phyloP scores from a whole-genome alignment of 2,888 invertebrate species.

The Drosophila kuntzei region DNA sequence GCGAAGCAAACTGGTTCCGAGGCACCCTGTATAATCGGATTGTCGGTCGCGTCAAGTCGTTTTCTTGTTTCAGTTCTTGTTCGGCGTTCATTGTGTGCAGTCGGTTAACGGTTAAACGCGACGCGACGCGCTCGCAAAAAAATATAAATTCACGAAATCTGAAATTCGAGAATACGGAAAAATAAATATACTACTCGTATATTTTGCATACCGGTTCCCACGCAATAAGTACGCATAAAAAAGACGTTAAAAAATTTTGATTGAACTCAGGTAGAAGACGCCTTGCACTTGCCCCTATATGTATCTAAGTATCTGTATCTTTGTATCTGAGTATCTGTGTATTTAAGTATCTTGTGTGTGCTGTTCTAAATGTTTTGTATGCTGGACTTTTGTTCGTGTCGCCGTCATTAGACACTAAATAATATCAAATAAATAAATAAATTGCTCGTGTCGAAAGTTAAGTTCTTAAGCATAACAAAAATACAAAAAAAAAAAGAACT shows the following conservation, averaged over 20 bases:
- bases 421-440: conserved; percentile 2
- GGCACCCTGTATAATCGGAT: conserved; percentile 47
- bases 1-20: conserved; percentile 47
- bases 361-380: not conserved
- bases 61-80: conserved; percentile 66
- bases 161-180: conserved; percentile 32
- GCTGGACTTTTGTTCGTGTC: conserved; percentile 12
- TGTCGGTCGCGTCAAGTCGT: conserved; percentile 2
- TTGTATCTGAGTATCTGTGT: conserved; percentile 17
- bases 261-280: conserved; percentile 12
- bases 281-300: conserved; percentile 1
- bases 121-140: conserved; percentile 21
- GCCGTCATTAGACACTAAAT: conserved; percentile 9
- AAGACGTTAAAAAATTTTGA: conserved; percentile 39
- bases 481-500: conserved; percentile 2
- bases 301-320: conserved; percentile 15
- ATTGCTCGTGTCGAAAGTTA: conserved; percentile 44
- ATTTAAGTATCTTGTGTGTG: conserved; percentile 1
- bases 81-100: conserved; percentile 73
- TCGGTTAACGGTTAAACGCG: conserved; percentile 32
- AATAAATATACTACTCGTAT: conserved; percentile 1
- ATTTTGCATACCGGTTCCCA: conserved; percentile 56
- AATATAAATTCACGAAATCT: conserved; percentile 12
- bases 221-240: conserved; percentile 15
- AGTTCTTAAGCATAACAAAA: conserved; percentile 36